These are phyloP conservation scores for Acheta domesticus DNA, from an alignment of 2,888 invertebrate genomes.

Conservation along the genomic window DNA sequence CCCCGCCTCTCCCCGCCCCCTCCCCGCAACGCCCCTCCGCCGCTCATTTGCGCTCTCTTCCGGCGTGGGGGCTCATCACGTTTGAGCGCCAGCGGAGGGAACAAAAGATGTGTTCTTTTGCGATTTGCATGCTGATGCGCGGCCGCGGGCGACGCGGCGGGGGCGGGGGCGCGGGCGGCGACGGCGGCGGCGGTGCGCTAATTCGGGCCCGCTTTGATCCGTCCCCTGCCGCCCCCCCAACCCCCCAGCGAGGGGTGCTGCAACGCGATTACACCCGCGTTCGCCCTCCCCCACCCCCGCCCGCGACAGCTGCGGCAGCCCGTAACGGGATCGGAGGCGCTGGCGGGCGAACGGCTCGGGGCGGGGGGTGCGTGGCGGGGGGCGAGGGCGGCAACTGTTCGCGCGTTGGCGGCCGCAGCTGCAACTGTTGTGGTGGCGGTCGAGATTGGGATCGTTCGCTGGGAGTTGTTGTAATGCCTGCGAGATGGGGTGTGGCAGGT, in stretches of 20 bases:
- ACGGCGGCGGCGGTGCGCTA: neutral
- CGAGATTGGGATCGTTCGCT: too few relatives aligned
- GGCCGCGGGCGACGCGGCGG: neutral
- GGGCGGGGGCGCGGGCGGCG: neutral
- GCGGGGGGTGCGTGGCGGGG: too few relatives aligned
- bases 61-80: conserved; percentile 18
- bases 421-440: too few relatives aligned
- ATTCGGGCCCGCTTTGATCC: conserved; percentile 9
- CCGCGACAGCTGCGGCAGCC: too few relatives aligned
- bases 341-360: too few relatives aligned
- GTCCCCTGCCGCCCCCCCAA: neutral
- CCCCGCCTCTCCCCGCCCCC: neutral
- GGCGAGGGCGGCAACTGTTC: too few relatives aligned
- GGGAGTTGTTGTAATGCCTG: too few relatives aligned
- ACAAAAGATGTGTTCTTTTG: conserved; percentile 18
- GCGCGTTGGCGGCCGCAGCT: too few relatives aligned
- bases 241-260: neutral
- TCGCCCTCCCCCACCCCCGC: too few relatives aligned
- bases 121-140: conserved; percentile 18
- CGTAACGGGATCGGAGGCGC: too few relatives aligned
- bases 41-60: neutral
- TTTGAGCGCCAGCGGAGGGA: conserved; percentile 10
- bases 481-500: too few relatives aligned
- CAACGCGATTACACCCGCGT: too few relatives aligned
- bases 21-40: neutral